Evolutionary conservation across 1,140 invertebrate species (phyloP).

Genomic region (Gryllus bimaculatus): DNA sequence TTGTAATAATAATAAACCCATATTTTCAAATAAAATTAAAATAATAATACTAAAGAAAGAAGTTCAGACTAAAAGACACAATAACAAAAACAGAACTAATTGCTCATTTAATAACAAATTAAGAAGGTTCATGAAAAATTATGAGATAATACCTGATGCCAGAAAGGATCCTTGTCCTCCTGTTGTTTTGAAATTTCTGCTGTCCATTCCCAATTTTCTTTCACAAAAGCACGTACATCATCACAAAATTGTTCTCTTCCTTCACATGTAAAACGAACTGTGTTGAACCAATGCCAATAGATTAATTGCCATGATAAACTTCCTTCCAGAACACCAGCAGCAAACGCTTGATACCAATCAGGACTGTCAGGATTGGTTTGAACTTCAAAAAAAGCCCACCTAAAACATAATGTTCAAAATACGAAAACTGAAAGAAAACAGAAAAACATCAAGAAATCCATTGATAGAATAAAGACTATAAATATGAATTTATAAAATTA

Average conservation of each 20-base stretch:
- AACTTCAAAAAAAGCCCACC: slow-evolving; percentile 40
- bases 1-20: no score
- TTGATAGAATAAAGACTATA: not conserved
- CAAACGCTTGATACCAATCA: slow-evolving; percentile 58
- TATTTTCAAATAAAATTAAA: no score
- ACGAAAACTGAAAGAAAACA: no score
- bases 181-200: slow-evolving; percentile 42
- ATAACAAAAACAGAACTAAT: no score
- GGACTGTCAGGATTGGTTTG: slow-evolving; percentile 30
- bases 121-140: no score
- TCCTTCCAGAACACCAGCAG: slow-evolving; percentile 83
- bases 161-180: slow-evolving; percentile 51
- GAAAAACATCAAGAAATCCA: no score
- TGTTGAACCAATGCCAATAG: slow-evolving; percentile 70
- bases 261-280: slow-evolving; percentile 57
- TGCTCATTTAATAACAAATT: no score
- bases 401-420: slow-evolving; percentile 27
- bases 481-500: not conserved
- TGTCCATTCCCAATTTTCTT: slow-evolving; percentile 52
- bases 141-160: slow-evolving; percentile 52
- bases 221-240: slow-evolving; percentile 53
- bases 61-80: no score
- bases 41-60: no score
- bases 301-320: slow-evolving; percentile 72
- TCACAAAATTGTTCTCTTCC: slow-evolving; percentile 55